These are phyloP conservation scores for Aphelinus certus DNA, from an alignment of 1,140 invertebrate genomes.

Conservation along the genomic window DNA sequence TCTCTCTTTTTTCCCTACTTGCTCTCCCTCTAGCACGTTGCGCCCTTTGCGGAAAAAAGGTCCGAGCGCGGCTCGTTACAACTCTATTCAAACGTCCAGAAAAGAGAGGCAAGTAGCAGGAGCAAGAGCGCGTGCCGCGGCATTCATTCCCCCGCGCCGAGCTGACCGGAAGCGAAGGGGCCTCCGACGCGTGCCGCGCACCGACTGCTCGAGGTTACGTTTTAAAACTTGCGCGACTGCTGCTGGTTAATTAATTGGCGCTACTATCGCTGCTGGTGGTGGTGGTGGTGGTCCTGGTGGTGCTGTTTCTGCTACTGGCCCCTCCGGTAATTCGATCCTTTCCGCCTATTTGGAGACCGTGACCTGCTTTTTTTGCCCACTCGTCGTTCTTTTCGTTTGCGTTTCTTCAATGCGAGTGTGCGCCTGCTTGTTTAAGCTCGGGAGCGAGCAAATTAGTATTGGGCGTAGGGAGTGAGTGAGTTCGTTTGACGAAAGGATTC, in stretches of 20 bases:
- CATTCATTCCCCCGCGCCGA: constrained; percentile 52
- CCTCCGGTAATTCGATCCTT: constrained; percentile 43
- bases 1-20: constrained; percentile 44
- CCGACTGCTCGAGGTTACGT: constrained; percentile 35
- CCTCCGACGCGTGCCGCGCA: constrained; percentile 25
- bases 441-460: background rate
- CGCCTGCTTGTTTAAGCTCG: background rate
- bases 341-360: constrained; percentile 19
- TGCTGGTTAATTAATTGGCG: constrained; percentile 60
- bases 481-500: constrained; percentile 3
- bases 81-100: constrained; percentile 65
- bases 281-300: too few relatives aligned
- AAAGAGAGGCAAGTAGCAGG: constrained; percentile 43
- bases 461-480: background rate
- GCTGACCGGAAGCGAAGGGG: constrained; percentile 53
- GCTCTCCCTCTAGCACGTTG: background rate
- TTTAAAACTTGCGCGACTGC: constrained; percentile 52
- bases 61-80: constrained; percentile 61
- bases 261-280: constrained; percentile 2
- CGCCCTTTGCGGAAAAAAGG: constrained; percentile 41
- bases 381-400: background rate
- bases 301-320: background rate
- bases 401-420: background rate
- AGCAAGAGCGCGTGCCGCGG: constrained; percentile 57
- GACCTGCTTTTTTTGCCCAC: constrained; percentile 21